Percentiles rank a stretch among this genome's conserved stretches.
Conservation (phyloP, 2,797 vertebrate species). For the Sphenopsis melanotis region DNA sequence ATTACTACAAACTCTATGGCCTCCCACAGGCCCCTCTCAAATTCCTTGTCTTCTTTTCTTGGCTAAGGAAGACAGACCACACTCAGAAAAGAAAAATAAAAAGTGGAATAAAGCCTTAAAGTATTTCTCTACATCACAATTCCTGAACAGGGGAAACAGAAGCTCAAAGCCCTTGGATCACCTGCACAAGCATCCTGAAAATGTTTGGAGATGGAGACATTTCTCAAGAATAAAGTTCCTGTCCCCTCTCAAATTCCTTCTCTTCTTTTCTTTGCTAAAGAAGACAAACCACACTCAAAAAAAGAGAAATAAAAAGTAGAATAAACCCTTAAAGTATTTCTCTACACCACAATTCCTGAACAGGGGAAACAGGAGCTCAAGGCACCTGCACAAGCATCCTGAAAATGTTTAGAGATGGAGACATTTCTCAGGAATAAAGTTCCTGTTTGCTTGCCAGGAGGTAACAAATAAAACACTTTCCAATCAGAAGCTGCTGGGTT, state of each 20-base stretch:
- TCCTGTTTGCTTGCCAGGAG: not conserved
- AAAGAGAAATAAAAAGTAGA: not conserved
- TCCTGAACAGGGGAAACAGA: not conserved
- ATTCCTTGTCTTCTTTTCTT: not conserved
- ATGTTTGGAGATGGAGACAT: not conserved
- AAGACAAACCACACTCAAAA: not conserved
- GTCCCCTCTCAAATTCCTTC: too few relatives aligned
- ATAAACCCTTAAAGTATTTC: not conserved
- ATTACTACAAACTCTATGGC: not conserved
- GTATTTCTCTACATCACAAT: not conserved
- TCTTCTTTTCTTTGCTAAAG: too few relatives aligned
- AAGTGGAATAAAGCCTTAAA: not conserved
- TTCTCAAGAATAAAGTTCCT: too few relatives aligned
- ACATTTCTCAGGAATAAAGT: not conserved
- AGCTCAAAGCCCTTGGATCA: not conserved
- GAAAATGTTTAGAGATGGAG: not conserved
- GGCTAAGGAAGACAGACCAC: not conserved
- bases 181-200: not conserved
- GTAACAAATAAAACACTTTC: not conserved
- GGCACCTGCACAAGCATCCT: not conserved
- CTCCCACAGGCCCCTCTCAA: not conserved
- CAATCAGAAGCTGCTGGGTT: not conserved
- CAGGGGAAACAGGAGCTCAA: not conserved
- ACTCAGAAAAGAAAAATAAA: not conserved
- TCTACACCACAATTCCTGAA: not conserved